Percentiles rank a stretch among this genome's conserved stretches.
phyloP scores from a whole-genome alignment of 2,888 invertebrate species.

The Fragum fragum region DNA sequence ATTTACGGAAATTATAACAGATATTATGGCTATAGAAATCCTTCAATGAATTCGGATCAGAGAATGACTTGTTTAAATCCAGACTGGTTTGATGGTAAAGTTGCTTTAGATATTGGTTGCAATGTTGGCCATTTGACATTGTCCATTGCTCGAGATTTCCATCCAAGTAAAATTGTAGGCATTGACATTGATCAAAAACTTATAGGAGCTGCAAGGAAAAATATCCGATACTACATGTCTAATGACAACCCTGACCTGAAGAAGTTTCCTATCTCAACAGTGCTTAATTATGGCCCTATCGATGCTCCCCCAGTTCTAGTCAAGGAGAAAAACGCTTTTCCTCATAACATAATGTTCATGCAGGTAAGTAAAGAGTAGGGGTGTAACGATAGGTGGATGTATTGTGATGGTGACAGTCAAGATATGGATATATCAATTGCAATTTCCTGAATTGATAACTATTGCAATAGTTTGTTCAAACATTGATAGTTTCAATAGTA shows the following conservation, averaged over 20 bases:
- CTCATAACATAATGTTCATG: slow-evolving; percentile 95
- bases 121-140: slow-evolving; percentile 98
- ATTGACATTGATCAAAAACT: slow-evolving; percentile 97
- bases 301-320: slow-evolving; percentile 85
- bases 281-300: slow-evolving; percentile 94
- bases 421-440: too few relatives aligned
- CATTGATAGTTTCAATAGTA: too few relatives aligned
- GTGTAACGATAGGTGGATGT: too few relatives aligned
- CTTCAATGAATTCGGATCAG: slow-evolving; percentile 92
- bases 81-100: slow-evolving; percentile 95
- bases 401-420: too few relatives aligned
- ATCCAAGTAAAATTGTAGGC: slow-evolving; percentile 94
- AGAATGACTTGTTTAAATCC: slow-evolving; percentile 94
- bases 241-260: slow-evolving; percentile 72
- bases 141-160: slow-evolving; percentile 94
- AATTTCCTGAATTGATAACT: too few relatives aligned
- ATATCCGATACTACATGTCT: slow-evolving; percentile 91
- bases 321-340: slow-evolving; percentile 89
- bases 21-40: slow-evolving; percentile 98
- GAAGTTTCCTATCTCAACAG: slow-evolving; percentile 95
- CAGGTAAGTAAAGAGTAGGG: too few relatives aligned
- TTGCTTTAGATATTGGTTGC: slow-evolving; percentile 98
- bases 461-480: too few relatives aligned
- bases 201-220: slow-evolving; percentile 92
- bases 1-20: slow-evolving; percentile 98